Conservation (phyloP, 2,888 invertebrate genomes). For the Brachynemurus nebulosus region DNA sequence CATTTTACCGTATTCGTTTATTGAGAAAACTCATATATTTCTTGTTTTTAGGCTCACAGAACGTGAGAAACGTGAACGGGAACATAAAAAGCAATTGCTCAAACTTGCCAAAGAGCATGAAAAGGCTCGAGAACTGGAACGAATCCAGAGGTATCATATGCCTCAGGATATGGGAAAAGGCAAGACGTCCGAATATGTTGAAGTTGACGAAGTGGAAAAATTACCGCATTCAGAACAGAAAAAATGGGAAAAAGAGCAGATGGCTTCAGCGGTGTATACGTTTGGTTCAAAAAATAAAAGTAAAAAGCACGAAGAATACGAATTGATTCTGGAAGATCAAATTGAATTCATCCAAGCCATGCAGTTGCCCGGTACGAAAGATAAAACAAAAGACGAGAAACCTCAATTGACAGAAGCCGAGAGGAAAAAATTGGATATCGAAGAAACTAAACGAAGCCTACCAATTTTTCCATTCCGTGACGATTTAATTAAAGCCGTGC, state of each 20-base stretch:
- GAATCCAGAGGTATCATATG: slow-evolving; percentile 88
- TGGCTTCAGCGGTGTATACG: slow-evolving; percentile 80
- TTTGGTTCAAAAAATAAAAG: slow-evolving; percentile 79
- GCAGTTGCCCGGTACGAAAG: slow-evolving; percentile 58
- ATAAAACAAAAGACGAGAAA: slow-evolving; percentile 39
- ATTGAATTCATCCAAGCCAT: slow-evolving; percentile 94
- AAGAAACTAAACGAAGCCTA: slow-evolving; percentile 82
- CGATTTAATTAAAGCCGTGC: slow-evolving; percentile 82
- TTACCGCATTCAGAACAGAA: slow-evolving; percentile 72
- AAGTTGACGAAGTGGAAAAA: slow-evolving; percentile 76
- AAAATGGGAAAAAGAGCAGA: slow-evolving; percentile 97
- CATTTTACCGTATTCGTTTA: background rate
- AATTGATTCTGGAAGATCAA: slow-evolving; percentile 86
- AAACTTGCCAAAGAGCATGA: slow-evolving; percentile 92
- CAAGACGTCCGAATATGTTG: slow-evolving; percentile 57
- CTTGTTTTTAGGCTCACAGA: slow-evolving; percentile 57
- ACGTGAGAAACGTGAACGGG: slow-evolving; percentile 68
- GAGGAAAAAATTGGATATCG: slow-evolving; percentile 64
- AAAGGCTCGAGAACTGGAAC: slow-evolving; percentile 82
- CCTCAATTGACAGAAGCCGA: slow-evolving; percentile 50
- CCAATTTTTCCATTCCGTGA: slow-evolving; percentile 89
- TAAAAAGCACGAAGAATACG: slow-evolving; percentile 62
- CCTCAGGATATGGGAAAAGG: slow-evolving; percentile 74
- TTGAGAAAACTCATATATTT: background rate
- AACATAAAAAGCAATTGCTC: slow-evolving; percentile 82